Evolutionary conservation across 2,113 vertebrate genomes (phyloP), one percentile per base, ranked within the genome.

Genomic region (Gorsachius goisagi): DNA sequence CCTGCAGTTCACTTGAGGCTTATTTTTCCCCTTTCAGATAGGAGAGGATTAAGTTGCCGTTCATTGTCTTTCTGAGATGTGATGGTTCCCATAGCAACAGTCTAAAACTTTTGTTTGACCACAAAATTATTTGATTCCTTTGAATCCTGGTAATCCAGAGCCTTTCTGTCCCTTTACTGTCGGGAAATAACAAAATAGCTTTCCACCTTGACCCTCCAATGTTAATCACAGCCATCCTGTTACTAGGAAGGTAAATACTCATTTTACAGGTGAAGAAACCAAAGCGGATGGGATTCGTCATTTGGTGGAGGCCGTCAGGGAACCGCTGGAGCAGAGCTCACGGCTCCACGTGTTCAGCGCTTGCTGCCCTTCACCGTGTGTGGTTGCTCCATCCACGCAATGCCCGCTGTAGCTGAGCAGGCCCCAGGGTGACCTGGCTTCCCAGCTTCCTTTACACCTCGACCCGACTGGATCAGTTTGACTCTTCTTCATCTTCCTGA

Each of bases 361-460:
- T 9, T 53, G 39, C 72, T 39, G 28, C 52, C 59, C 58, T 28
- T 32, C 7, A 10, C 52, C 45, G 1, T 32, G 27, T 14, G 62
- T 9, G 4, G 49, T 12, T 50, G 27, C 77, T 55, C 35, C 2
- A 32, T 10, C 49, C 28, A 0, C 3, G 0, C n/a, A 4, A 9
- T 5, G 4, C 41, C 21, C 7, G 2, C 8, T 4, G 47, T 15
- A 52, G 56, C 58, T 15, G 82, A 55, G 66, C 73, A 21, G 82
- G 15, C 45, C 66, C 66, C 1, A 7, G 33, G 12, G 20, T 56
- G 72, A 55, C 47, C 77, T 27, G 24, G 35, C 47, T 35, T 62
- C 62, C 37, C 33, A 23, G 35, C 37, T 63, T 59, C 32, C 55
- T 41, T 35, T 49, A 44, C 77, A 23, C n/a, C 59, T 56, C 17